A percentile compares a stretch with the other conserved stretches of the same genome.
Conservation (phyloP, 2,888 invertebrate genomes). For the Diarsia brunnea region DNA sequence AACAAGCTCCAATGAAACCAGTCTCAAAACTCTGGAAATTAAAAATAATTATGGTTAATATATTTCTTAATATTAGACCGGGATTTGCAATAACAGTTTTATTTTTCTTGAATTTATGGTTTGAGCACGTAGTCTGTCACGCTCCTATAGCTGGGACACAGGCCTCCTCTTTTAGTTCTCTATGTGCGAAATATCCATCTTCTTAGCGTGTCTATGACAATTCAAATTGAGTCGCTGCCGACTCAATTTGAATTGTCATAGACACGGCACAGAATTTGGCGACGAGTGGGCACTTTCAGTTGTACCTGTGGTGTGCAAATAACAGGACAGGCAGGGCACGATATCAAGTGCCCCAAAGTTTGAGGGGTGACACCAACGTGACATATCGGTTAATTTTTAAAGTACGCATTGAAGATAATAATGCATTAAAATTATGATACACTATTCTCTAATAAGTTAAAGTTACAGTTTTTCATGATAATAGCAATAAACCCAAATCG, state of each 20-base stretch:
- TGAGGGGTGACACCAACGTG: neutral
- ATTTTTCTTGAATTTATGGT: neutral
- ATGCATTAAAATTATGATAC: neutral
- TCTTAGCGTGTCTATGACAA: no score
- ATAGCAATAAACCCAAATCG: neutral
- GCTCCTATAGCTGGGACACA: neutral
- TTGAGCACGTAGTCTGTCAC: neutral
- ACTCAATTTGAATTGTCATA: no score
- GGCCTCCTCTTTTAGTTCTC: neutral
- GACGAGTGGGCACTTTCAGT: no score
- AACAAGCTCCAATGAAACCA: constrained; percentile 91
- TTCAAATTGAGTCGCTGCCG: no score
- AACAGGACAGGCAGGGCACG: no score
- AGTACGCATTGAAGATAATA: neutral
- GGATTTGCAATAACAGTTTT: neutral
- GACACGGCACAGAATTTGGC: no score
- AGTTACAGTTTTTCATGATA: neutral
- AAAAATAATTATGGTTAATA: neutral
- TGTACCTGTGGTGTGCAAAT: no score
- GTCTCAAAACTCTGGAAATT: constrained; percentile 90
- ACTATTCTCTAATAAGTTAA: neutral
- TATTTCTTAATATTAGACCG: neutral
- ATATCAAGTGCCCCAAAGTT: no score
- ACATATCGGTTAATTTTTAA: neutral
- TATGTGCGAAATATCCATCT: neutral